Evolutionary conservation across 2,113 vertebrate genomes (phyloP), one percentile per base, ranked within the genome.

Genomic region (Myotis yumanensis): DNA sequence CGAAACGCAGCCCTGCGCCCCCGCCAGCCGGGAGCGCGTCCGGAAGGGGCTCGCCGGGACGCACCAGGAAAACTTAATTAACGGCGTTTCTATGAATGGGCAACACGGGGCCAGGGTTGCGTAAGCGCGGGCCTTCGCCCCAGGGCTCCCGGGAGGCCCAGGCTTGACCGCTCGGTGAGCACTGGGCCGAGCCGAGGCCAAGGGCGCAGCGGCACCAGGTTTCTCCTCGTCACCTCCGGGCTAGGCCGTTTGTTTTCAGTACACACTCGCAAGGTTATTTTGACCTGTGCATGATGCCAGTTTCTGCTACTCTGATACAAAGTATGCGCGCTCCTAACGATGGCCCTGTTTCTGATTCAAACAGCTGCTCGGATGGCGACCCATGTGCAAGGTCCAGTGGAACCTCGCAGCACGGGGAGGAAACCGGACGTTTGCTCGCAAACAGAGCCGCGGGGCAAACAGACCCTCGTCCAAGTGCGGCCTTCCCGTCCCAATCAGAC

Each of bases 81-180:
- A 84, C 68, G 16, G 75, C 73, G 84, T 37, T 95, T 95, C 76
- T 95, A 82, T 88, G 96, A 96, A 96, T 95, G 93, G 15, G 87
- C 75, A 69, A 64, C 68, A 11, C 54, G 32, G 35, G 35, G 30
- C 66, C 71, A 10, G 80, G 20, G 25, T 92, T 94, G 91, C 86
- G 35, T 51, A 71, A 94, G 40, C 62, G 17, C 89, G 3, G 79
- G 89, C 71, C 16, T 16, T 43, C 0, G n/a, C 75, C 87, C 64
- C 66, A 15, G 76, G 25, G 28, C 30, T 90, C 91, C 89, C 37
- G 2, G 5, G 54, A 81, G 88, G 75, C 48, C 76, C 68, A 4
- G 46, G 57, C 48, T 23, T 37, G 91, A 59, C 93, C 32, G n/a
- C 25, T 40, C 1, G 7, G 30, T 87, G 85, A 85, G 62, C 40